These are phyloP conservation scores for Larimichthys crocea DNA, from an alignment of 2,113 vertebrate genomes.

Conservation along the genomic window DNA sequence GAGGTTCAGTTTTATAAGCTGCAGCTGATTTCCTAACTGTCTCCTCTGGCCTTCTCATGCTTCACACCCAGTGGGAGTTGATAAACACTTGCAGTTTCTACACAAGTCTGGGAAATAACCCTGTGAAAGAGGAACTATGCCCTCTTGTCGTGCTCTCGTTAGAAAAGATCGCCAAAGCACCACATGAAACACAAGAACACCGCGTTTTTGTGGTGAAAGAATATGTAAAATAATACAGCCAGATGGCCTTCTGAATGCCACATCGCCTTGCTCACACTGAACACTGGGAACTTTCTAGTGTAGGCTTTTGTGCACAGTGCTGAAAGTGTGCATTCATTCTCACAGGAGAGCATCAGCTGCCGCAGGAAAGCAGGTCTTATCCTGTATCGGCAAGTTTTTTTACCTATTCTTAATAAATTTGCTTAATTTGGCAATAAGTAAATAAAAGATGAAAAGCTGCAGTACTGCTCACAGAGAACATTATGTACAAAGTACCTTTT, in stretches of 20 bases:
- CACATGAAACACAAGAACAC: slow-evolving; percentile 81
- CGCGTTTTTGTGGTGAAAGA: slow-evolving; percentile 81
- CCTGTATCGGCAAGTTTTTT: slow-evolving; percentile 41
- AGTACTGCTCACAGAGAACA: neutral
- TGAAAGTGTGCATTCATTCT: slow-evolving; percentile 84
- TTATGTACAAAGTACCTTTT: slow-evolving; percentile 1
- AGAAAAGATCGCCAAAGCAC: slow-evolving; percentile 69
- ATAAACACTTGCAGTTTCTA: slow-evolving; percentile 68
- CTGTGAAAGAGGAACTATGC: slow-evolving; percentile 80
- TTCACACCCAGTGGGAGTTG: slow-evolving; percentile 59
- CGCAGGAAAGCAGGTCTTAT: slow-evolving; percentile 62
- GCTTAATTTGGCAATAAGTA: neutral
- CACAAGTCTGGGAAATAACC: slow-evolving; percentile 72
- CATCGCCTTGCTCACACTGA: slow-evolving; percentile 73
- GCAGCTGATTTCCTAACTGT: slow-evolving; percentile 57
- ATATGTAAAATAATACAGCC: slow-evolving; percentile 88
- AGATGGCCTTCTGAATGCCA: slow-evolving; percentile 85
- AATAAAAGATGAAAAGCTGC: neutral
- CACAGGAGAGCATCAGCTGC: slow-evolving; percentile 77
- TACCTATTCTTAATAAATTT: slow-evolving; percentile 3
- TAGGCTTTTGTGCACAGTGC: slow-evolving; percentile 80
- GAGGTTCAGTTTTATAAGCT: slow-evolving; percentile 23
- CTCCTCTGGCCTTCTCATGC: slow-evolving; percentile 40
- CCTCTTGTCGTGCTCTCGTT: slow-evolving; percentile 68
- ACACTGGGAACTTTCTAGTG: slow-evolving; percentile 84